A percentile compares a stretch with the other conserved stretches of the same genome.
Evolutionary conservation across 2,113 vertebrate genomes (phyloP).

Genomic region (Ariopsis seemanni): DNA sequence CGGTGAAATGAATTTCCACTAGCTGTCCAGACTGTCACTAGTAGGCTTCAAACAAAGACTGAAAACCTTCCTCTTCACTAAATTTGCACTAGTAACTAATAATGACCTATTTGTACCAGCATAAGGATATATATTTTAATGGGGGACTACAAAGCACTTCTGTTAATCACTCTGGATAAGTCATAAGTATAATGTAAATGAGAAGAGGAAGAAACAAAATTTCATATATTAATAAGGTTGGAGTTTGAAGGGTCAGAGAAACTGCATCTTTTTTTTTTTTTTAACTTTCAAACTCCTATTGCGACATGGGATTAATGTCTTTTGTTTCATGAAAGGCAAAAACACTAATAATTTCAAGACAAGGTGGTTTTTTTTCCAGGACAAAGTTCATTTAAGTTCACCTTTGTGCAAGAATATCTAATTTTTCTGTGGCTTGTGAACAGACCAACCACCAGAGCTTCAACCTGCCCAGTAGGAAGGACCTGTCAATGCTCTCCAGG

Average conservation of each 20-base stretch:
- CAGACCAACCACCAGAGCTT: not conserved
- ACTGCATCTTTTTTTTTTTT: not conserved
- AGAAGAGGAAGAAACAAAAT: not conserved
- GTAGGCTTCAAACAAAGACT: not conserved
- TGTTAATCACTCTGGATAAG: too few species aligned
- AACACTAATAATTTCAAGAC: not conserved
- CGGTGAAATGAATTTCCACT: not conserved
- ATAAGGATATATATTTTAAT: not conserved
- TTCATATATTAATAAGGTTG: not conserved
- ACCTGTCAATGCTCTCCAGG: too few species aligned
- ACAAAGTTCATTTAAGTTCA: not conserved
- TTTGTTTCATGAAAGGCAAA: not conserved
- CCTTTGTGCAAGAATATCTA: not conserved
- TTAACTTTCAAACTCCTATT: not conserved
- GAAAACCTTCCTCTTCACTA: not conserved
- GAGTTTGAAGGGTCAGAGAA: not conserved
- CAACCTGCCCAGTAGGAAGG: too few species aligned
- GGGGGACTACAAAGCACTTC: too few species aligned
- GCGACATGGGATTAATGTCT: not conserved
- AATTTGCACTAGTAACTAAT: not conserved
- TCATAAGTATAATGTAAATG: not conserved
- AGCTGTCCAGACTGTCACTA: not conserved
- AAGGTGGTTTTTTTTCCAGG: too few species aligned
- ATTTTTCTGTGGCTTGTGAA: slow-evolving; percentile 1
- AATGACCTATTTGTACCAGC: not conserved